Conservation (phyloP, 2,888 invertebrate genomes). For the Agonum fuliginosum region DNA sequence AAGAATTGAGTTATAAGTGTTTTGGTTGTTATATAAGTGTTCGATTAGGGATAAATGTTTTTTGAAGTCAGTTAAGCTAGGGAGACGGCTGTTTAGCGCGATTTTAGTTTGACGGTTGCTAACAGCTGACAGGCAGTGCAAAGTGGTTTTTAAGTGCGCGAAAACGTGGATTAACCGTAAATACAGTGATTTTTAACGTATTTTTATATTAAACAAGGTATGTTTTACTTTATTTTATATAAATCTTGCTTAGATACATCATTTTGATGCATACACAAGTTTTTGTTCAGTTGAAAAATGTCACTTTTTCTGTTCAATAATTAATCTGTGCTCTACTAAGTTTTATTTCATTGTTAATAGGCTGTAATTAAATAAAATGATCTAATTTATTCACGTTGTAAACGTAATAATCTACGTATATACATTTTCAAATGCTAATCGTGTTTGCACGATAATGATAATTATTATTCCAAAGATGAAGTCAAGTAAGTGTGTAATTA, state of each 20-base stretch:
- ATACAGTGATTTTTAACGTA: slow-evolving; percentile 18
- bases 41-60: no score
- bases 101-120: slow-evolving; percentile 24
- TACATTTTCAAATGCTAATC: background rate
- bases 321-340: background rate
- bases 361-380: background rate
- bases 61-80: background rate
- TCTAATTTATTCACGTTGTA: background rate
- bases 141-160: slow-evolving; percentile 48
- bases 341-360: background rate
- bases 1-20: no score
- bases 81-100: background rate
- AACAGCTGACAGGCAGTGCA: slow-evolving; percentile 47
- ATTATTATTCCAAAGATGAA: background rate
- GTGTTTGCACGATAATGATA: background rate
- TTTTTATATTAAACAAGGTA: slow-evolving; percentile 35
- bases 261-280: background rate
- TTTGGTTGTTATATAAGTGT: no score
- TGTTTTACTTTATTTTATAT: background rate
- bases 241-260: background rate
- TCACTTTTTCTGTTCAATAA: background rate
- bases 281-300: background rate
- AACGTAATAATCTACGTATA: background rate
- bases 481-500: background rate
- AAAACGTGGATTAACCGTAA: slow-evolving; percentile 43